Conservation (phyloP, 2,797 vertebrate species). For the Acanthurus tractus region DNA sequence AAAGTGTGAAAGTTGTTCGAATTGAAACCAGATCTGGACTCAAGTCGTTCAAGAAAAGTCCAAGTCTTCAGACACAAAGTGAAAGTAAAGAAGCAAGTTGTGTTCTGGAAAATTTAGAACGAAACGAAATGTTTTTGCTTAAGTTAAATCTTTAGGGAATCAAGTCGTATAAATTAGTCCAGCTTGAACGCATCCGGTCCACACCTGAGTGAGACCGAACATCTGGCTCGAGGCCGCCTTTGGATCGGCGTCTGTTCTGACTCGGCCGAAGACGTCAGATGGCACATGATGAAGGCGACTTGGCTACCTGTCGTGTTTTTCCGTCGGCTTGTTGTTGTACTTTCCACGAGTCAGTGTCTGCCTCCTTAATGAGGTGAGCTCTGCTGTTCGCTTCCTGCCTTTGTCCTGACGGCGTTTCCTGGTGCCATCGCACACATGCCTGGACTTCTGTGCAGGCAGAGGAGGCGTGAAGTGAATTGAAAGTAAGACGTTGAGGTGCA, state of each 20-base stretch:
- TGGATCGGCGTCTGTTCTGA: not conserved
- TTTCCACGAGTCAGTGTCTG: slow-evolving; percentile 50
- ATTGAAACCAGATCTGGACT: not conserved
- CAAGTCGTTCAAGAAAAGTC: not conserved
- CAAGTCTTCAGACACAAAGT: not conserved
- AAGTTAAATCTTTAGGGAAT: not conserved
- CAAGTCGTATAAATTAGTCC: not conserved
- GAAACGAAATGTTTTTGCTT: not conserved
- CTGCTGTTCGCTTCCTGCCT: slow-evolving; percentile 80
- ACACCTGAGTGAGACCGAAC: not conserved
- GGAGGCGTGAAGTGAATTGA: no score
- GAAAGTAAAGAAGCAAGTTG: not conserved
- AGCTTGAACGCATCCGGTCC: not conserved
- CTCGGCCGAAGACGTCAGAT: not conserved
- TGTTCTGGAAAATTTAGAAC: not conserved
- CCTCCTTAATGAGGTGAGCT: slow-evolving; percentile 66
- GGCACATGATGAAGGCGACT: not conserved
- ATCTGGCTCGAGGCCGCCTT: not conserved
- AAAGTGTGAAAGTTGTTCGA: no score
- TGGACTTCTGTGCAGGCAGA: slow-evolving; percentile 3
- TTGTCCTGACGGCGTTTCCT: slow-evolving; percentile 83
- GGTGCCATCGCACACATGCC: slow-evolving; percentile 62
- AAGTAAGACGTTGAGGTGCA: no score
- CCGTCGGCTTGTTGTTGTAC: slow-evolving; percentile 47
- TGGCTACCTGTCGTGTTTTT: slow-evolving; percentile 52